These are phyloP conservation scores for Origma solitaria DNA, from an alignment of 2,113 vertebrate species.

Conservation along the genomic window DNA sequence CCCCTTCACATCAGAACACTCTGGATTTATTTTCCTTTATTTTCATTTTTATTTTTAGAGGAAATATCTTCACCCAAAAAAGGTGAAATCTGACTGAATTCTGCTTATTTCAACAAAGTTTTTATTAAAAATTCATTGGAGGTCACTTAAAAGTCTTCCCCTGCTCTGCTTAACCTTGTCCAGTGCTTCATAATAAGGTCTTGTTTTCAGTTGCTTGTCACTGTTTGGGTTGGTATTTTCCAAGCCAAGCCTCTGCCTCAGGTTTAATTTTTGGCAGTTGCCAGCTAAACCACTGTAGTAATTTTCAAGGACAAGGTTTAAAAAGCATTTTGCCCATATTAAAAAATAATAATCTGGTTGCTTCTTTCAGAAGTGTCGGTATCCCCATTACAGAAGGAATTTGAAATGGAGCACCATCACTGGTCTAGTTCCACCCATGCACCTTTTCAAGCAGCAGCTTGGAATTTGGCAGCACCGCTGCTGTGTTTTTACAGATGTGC, in stretches of 20 bases:
- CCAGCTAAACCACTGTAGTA: constrained; percentile 11
- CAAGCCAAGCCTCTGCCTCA: constrained; percentile 1
- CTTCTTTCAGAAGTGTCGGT: neutral
- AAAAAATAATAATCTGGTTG: constrained; percentile 13
- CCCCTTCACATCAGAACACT: neutral
- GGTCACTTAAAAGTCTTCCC: neutral
- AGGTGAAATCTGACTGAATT: neutral
- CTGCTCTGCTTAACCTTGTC: neutral
- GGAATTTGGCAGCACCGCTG: neutral
- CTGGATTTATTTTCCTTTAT: neutral
- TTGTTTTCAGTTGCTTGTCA: constrained; percentile 12
- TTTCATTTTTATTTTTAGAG: neutral
- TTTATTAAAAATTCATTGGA: neutral
- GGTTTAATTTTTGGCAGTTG: constrained; percentile 38
- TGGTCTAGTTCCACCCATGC: neutral
- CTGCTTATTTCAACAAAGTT: neutral
- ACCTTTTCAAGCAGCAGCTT: neutral
- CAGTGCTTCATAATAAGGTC: neutral
- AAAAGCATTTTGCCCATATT: constrained; percentile 38
- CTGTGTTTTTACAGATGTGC: constrained; percentile 1
- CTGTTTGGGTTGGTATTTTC: neutral
- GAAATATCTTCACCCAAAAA: neutral
- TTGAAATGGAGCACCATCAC: neutral
- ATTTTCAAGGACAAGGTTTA: constrained; percentile 38
- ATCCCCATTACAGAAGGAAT: neutral